phyloP scores from a whole-genome alignment of 2,797 vertebrate species.

The Ficedula albicollis region DNA sequence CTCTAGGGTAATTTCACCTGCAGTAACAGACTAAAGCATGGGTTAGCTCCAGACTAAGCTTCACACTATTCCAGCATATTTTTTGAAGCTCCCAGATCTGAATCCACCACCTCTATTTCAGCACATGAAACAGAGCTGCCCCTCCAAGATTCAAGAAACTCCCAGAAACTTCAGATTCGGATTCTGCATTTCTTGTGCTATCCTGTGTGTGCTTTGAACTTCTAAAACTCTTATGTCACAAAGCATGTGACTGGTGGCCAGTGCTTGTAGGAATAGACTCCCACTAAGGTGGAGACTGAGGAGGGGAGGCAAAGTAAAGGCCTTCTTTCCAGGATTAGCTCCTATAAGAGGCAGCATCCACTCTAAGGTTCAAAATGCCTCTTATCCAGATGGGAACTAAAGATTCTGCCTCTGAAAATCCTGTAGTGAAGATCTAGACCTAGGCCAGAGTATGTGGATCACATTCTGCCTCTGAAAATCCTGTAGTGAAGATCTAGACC shows the following conservation, averaged over 20 bases:
- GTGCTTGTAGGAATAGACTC: rapidly evolving
- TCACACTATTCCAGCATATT: rapidly evolving
- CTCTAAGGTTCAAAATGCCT: neutral
- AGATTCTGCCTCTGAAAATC: neutral
- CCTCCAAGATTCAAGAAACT: neutral
- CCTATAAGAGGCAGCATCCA: neutral
- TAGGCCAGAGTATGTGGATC: rapidly evolving
- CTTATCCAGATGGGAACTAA: neutral
- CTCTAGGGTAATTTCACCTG: neutral
- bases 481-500: neutral
- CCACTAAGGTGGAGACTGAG: neutral
- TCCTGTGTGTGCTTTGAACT: neutral
- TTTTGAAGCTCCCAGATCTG: neutral
- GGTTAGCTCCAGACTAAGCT: neutral
- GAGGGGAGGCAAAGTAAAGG: neutral
- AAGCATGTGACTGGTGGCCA: neutral
- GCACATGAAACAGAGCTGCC: neutral
- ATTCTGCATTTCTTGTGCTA: neutral
- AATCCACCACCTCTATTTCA: neutral
- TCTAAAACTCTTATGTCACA: neutral
- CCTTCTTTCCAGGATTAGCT: neutral
- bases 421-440: neutral
- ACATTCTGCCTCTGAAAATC: neutral
- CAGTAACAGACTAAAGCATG: neutral
- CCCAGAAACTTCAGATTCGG: neutral